phyloP scores from a whole-genome alignment of 2,888 invertebrate genomes.

The Alsophila aescularia region DNA sequence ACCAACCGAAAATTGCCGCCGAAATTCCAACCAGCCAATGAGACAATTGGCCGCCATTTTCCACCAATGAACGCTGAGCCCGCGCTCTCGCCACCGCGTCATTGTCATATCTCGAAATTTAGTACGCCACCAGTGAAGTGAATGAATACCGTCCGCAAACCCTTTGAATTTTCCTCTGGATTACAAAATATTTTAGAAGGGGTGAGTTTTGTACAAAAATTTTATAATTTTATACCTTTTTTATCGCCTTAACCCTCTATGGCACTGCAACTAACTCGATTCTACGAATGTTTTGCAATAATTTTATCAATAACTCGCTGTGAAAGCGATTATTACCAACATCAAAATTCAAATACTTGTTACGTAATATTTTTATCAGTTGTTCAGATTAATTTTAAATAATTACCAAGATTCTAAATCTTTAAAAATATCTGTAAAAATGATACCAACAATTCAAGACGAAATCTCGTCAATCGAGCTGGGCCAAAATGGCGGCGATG shows the following conservation, averaged over 20 bases:
- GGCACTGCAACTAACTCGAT: slow-evolving; percentile 37
- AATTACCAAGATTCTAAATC: background rate
- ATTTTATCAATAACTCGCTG: slow-evolving; percentile 49
- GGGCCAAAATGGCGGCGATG: slow-evolving; percentile 81
- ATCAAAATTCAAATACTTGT: slow-evolving; percentile 33
- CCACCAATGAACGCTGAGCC: slow-evolving; percentile 74
- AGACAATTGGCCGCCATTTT: slow-evolving; percentile 77
- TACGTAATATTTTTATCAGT: slow-evolving; percentile 25
- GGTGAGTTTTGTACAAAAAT: slow-evolving; percentile 57
- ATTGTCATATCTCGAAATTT: slow-evolving; percentile 83
- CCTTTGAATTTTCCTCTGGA: slow-evolving; percentile 75
- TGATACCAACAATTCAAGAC: slow-evolving; percentile 53
- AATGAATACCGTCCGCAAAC: slow-evolving; percentile 82
- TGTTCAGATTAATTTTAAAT: slow-evolving; percentile 1
- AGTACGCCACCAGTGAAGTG: slow-evolving; percentile 80
- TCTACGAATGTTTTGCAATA: slow-evolving; percentile 53
- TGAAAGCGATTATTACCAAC: slow-evolving; percentile 32
- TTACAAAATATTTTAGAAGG: slow-evolving; percentile 58
- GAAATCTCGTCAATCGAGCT: slow-evolving; percentile 68
- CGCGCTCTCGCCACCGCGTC: slow-evolving; percentile 83
- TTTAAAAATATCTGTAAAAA: slow-evolving; percentile 39
- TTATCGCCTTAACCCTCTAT: slow-evolving; percentile 41
- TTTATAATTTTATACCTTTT: slow-evolving; percentile 27
- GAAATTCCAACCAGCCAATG: slow-evolving; percentile 71
- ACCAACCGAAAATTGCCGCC: slow-evolving; percentile 84